phyloP scores from a whole-genome alignment of 1,140 invertebrate genomes.

The Conus betulinus region DNA sequence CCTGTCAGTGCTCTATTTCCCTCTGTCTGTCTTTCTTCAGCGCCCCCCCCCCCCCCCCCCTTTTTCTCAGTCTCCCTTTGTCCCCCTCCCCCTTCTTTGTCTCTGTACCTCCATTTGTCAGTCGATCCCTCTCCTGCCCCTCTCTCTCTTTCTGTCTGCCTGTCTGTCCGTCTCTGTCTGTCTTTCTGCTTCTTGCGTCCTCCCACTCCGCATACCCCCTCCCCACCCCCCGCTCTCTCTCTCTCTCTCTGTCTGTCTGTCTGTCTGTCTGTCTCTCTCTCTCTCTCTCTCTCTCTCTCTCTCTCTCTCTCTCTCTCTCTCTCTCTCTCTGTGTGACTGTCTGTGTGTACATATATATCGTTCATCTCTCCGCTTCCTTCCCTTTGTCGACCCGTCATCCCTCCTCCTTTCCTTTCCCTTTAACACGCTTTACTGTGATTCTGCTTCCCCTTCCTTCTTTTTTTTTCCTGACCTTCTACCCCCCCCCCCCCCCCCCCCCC shows the following conservation, averaged over 20 bases:
- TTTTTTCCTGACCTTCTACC: not conserved
- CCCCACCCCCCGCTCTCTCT: not conserved
- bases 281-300: conserved; percentile 23
- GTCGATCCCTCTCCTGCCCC: too few relatives aligned
- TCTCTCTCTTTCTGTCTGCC: not conserved
- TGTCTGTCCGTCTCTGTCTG: not conserved
- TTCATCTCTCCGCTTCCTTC: not conserved
- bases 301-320: conserved; percentile 4
- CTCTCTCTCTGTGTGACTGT: not conserved
- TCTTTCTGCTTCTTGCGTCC: not conserved
- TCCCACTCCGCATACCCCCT: not conserved
- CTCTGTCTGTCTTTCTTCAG: too few relatives aligned
- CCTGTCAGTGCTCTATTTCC: too few relatives aligned
- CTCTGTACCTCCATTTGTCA: too few relatives aligned
- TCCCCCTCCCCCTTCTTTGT: too few relatives aligned
- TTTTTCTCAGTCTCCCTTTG: too few relatives aligned
- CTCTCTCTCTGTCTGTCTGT: too few relatives aligned
- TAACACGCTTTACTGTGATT: not conserved
- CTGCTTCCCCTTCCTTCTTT: not conserved
- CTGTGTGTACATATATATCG: not conserved
- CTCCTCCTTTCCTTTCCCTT: not conserved
- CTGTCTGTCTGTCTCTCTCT: not conserved
- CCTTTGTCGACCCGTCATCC: not conserved
- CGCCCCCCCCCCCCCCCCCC: too few relatives aligned
- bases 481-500: not conserved